phyloP scores from a whole-genome alignment of 2,113 vertebrate genomes.

The Monopterus albus region DNA sequence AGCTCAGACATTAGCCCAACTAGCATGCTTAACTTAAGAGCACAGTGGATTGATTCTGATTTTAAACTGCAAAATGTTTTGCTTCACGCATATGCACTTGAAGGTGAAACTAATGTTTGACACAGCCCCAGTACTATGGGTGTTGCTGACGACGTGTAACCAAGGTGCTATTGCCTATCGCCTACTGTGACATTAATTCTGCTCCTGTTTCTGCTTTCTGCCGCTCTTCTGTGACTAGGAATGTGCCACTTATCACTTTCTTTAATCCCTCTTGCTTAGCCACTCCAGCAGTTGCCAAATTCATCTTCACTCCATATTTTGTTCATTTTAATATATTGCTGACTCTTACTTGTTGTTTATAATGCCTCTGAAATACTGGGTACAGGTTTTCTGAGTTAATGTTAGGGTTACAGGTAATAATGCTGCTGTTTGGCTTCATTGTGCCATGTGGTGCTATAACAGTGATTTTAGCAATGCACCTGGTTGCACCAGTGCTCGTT shows the following conservation, averaged over 20 bases:
- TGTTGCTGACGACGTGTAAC: background rate
- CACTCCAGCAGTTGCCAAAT: background rate
- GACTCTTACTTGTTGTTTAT: background rate
- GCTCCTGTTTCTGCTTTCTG: background rate
- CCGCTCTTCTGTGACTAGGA: background rate
- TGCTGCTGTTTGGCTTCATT: slow-evolving; percentile 8
- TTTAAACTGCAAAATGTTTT: too few relatives aligned
- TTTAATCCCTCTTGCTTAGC: background rate
- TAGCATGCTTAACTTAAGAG: too few relatives aligned
- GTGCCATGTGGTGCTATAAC: slow-evolving; percentile 36
- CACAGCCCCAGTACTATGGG: too few relatives aligned
- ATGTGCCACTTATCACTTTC: background rate
- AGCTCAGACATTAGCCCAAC: too few relatives aligned
- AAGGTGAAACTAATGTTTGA: background rate
- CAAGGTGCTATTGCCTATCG: background rate
- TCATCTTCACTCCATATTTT: slow-evolving; percentile 15
- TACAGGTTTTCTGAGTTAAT: background rate
- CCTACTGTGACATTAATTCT: slow-evolving; percentile 7
- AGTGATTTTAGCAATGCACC: too few relatives aligned
- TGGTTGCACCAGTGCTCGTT: too few relatives aligned
- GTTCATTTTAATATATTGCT: background rate
- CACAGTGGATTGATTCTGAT: too few relatives aligned
- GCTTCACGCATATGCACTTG: too few relatives aligned
- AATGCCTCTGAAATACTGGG: background rate
- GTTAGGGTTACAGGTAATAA: slow-evolving; percentile 17